phyloP scores from a whole-genome alignment of 2,113 vertebrate genomes.

The Phodopus roborovskii region DNA sequence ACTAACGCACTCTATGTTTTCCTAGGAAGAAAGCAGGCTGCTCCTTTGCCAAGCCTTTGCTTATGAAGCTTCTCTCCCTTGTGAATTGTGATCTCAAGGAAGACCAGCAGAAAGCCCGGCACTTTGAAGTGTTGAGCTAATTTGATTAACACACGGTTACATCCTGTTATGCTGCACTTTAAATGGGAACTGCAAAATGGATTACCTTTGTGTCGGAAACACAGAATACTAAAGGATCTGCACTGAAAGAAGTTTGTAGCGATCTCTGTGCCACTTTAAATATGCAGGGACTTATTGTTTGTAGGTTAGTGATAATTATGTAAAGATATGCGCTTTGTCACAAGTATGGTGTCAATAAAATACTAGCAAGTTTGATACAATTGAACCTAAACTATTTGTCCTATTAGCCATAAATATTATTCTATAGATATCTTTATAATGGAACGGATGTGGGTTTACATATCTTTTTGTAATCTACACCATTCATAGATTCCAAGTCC shows the following conservation, averaged over 20 bases:
- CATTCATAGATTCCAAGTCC: not conserved
- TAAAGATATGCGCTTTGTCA: slow-evolving; percentile 84
- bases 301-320: slow-evolving; percentile 85
- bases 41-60: slow-evolving; percentile 88
- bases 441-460: not conserved
- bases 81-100: slow-evolving; percentile 88
- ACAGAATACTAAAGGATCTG: slow-evolving; percentile 86
- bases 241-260: slow-evolving; percentile 84
- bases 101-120: slow-evolving; percentile 85
- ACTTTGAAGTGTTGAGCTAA: slow-evolving; percentile 92
- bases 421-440: not conserved
- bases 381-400: slow-evolving; percentile 67
- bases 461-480: not conserved
- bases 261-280: slow-evolving; percentile 83
- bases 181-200: slow-evolving; percentile 90
- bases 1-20: slow-evolving; percentile 87
- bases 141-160: slow-evolving; percentile 92
- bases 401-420: slow-evolving; percentile 53
- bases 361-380: slow-evolving; percentile 74
- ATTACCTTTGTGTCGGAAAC: slow-evolving; percentile 87
- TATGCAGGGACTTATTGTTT: slow-evolving; percentile 84
- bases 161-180: slow-evolving; percentile 93
- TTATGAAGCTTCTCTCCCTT: slow-evolving; percentile 86
- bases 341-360: slow-evolving; percentile 85
- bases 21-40: slow-evolving; percentile 87